Conservation (phyloP, 2,113 vertebrate genomes). For the Gymnarchus niloticus region DNA sequence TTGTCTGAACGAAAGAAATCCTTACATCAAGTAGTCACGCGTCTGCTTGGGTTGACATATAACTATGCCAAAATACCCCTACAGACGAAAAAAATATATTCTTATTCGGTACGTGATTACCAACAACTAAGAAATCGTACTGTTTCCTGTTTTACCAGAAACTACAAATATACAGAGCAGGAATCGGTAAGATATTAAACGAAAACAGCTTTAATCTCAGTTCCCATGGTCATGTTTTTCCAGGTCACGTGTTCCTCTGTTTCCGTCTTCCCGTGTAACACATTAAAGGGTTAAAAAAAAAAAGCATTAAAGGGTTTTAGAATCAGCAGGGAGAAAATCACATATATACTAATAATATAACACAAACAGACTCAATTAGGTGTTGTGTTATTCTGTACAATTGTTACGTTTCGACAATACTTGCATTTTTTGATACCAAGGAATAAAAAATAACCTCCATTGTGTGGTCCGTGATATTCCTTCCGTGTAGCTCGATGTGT, state of each 20-base stretch:
- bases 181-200: background rate
- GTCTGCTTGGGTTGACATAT: background rate
- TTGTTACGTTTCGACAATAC: background rate
- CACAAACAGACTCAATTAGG: background rate
- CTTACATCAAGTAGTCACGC: background rate
- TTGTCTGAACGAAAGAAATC: background rate
- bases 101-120: too few species aligned
- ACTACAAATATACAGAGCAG: too few species aligned
- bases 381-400: background rate
- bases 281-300: background rate
- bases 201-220: background rate
- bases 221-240: background rate
- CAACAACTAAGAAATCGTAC: too few species aligned
- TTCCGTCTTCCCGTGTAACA: background rate
- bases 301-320: background rate
- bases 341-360: background rate
- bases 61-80: background rate
- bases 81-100: background rate
- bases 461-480: background rate
- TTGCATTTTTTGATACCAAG: background rate
- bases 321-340: background rate
- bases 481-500: background rate
- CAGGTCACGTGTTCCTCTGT: background rate
- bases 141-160: too few species aligned
- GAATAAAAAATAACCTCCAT: background rate